Evolutionary conservation across 1,140 invertebrate genomes (phyloP).

Genomic region (Melipona quadrifasciata): DNA sequence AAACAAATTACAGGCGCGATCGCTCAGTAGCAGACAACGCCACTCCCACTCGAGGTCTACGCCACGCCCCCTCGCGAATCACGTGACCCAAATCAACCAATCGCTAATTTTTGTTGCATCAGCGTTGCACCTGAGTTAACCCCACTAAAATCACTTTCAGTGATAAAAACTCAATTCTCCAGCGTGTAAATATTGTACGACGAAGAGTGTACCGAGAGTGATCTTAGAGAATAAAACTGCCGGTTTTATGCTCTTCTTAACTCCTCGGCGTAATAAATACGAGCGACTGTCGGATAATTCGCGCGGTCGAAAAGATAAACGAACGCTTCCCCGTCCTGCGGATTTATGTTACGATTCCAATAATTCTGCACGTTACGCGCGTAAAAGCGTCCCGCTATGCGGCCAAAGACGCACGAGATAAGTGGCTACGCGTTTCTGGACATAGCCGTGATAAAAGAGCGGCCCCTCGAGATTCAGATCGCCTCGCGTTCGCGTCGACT

Average conservation of each 20-base stretch:
- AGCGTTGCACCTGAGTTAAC: no score
- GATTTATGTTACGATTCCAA: conserved; percentile 66
- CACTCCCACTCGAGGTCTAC: no score
- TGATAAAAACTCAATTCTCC: no score
- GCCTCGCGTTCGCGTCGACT: conserved; percentile 51
- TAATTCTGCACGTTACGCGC: conserved; percentile 51
- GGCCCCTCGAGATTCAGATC: conserved; percentile 56
- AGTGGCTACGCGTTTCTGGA: conserved; percentile 43
- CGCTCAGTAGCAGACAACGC: no score
- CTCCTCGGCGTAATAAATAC: conserved; percentile 21
- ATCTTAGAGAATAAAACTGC: conserved; percentile 30
- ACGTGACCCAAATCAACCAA: no score
- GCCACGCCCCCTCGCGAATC: no score
- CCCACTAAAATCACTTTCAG: no score
- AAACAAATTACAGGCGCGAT: no score
- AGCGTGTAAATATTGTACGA: conserved; percentile 21
- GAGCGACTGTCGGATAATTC: conserved; percentile 37
- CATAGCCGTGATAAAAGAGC: conserved; percentile 49
- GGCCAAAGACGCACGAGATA: conserved; percentile 8
- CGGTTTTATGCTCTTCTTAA: conserved; percentile 45
- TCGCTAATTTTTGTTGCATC: no score
- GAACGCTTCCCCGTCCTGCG: conserved; percentile 24
- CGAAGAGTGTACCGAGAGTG: conserved; percentile 3
- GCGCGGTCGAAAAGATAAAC: conserved; percentile 49
- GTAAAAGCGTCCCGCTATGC: conserved; percentile 42